Evolutionary conservation across 2,888 invertebrate species (phyloP).

Genomic region (Brachyptera putata): DNA sequence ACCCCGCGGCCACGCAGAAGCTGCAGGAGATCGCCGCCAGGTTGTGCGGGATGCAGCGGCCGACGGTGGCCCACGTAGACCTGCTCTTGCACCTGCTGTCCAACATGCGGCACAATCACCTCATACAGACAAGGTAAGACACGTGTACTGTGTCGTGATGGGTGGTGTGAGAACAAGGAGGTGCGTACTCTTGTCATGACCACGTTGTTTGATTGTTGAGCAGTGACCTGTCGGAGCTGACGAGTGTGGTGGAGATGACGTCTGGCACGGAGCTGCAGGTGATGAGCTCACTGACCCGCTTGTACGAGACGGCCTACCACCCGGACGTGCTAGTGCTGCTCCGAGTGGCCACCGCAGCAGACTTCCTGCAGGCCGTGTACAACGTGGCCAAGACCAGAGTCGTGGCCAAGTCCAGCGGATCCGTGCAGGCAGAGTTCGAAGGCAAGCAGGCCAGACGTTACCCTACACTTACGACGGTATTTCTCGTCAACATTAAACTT

Average conservation of each 20-base stretch:
- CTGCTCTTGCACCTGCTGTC: not conserved
- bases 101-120: not conserved
- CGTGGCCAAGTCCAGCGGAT: not conserved
- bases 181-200: not conserved
- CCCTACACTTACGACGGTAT: too few species aligned
- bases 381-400: not conserved
- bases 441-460: too few species aligned
- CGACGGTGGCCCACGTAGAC: not conserved
- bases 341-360: not conserved
- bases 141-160: too few species aligned
- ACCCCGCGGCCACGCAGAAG: not conserved
- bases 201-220: not conserved
- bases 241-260: not conserved
- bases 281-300: not conserved
- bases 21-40: not conserved
- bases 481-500: too few species aligned
- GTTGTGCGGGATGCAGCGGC: not conserved
- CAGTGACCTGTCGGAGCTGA: not conserved
- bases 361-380: constrained; percentile 11
- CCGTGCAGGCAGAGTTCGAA: not conserved
- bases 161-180: too few species aligned
- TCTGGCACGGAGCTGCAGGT: not conserved
- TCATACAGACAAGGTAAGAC: too few species aligned
- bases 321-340: constrained; percentile 3
- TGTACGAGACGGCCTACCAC: constrained; percentile 10